Base-by-base conservation (phyloP, 2,113 vertebrate species). In the Cyanoramphus novaezelandiae region DNA sequence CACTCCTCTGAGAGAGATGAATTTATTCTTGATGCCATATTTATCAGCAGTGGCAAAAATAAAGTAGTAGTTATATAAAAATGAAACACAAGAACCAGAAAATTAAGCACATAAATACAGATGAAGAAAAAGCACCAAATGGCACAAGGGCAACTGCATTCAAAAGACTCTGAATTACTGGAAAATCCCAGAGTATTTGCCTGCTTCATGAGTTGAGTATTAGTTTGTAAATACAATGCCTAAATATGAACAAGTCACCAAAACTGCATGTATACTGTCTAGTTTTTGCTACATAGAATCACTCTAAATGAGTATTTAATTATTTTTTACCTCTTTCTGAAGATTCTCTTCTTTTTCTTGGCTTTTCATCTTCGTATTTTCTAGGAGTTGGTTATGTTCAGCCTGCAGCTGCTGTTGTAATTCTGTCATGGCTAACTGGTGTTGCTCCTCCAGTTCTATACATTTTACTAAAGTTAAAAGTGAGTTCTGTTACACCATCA, bases 241-340 rank as follows among this genome's bases (percentile, higher is more conserved):
- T 55, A 75, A 86, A 63, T 7, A 82, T 31, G 81, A 86, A 46
- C 5, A 77, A 19, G 7, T 60, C 20, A 47, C 17, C 4, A 25
- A 78, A 64, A 74, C 10, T 0, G 46, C 9, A 47, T 1, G 5
- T 8, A 29, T 13, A 17, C 3, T 2, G 10, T 70, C 14, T 44
- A 62, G 4, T 7, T 89, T 81, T 64, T 76, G 28, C 35, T 21
- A 31, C 7, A 50, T 3, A 65, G 13, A n/a, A 77, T 24, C 46
- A 46, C 35, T 68, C 37, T 13, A 13, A 81, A 68, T 2, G 6
- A 11, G 1, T 43, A 16, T 15, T 59, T 59, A n/a, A n/a, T n/a
- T n/a, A n/a, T 24, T 59, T 59, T 35, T 95, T 76, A 99, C 99
- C 98, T 99, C 97, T 23, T 97, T 89, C 72, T 98, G 98, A 64